phyloP scores from a whole-genome alignment of 1,140 invertebrate genomes.

The Asobara japonica region DNA sequence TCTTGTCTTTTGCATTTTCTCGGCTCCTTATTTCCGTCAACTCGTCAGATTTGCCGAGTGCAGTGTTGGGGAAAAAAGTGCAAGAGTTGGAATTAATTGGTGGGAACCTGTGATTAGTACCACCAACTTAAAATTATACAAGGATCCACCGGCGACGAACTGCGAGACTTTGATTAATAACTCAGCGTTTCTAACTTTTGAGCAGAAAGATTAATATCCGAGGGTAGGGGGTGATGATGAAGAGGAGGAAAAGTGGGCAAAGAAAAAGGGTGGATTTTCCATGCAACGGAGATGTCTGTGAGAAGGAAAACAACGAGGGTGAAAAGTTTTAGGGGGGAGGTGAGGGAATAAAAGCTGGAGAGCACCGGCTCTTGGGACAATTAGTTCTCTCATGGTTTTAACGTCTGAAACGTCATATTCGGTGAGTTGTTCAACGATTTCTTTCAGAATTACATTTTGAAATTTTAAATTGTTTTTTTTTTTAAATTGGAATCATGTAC shows the following conservation, averaged over 20 bases:
- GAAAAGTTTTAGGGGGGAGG: not conserved
- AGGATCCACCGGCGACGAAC: constrained; percentile 41
- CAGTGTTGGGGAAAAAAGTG: not conserved
- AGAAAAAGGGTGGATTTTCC: constrained; percentile 11
- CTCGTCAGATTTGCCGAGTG: not conserved
- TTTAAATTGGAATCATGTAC: too few relatives aligned
- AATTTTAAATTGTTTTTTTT: too few relatives aligned
- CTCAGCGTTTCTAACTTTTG: constrained; percentile 54
- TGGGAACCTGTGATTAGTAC: constrained; percentile 56
- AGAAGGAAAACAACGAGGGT: not conserved
- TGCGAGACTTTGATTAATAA: constrained; percentile 52
- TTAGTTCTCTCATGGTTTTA: too few relatives aligned
- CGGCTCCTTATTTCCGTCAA: not conserved
- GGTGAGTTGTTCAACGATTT: too few relatives aligned
- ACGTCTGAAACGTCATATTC: too few relatives aligned
- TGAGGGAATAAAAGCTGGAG: too few relatives aligned
- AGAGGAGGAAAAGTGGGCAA: not conserved
- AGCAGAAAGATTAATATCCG: constrained; percentile 55
- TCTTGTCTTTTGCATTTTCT: not conserved
- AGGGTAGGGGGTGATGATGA: constrained; percentile 15
- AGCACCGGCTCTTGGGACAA: too few relatives aligned
- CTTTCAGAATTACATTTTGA: too few relatives aligned
- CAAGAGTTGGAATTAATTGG: constrained; percentile 44
- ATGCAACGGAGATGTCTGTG: not conserved
- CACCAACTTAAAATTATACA: constrained; percentile 50